Percentiles rank a stretch among this genome's conserved stretches.
phyloP scores from a whole-genome alignment of 2,888 invertebrate species.

The Cheilosia scutellata region DNA sequence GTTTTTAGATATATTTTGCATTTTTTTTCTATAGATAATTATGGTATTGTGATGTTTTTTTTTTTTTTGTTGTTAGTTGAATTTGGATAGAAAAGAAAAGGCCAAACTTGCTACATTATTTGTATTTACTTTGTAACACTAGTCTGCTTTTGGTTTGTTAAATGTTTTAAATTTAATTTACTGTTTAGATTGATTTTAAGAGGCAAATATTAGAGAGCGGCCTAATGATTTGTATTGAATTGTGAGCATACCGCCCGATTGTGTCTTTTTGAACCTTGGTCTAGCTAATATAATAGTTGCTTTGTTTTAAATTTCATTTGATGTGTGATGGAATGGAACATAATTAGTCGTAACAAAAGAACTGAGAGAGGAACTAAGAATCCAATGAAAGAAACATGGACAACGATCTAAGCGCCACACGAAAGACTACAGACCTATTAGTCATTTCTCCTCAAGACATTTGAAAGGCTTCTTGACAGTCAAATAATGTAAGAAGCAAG shows the following conservation, averaged over 20 bases:
- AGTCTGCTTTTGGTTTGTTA: constrained; percentile 78
- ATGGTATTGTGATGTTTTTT: constrained; percentile 70
- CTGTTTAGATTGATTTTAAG: constrained; percentile 26
- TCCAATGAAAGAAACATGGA: no score
- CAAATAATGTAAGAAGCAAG: no score
- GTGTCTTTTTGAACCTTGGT: not conserved
- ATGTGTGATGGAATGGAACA: not conserved
- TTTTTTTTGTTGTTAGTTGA: constrained; percentile 76
- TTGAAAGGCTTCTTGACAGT: no score
- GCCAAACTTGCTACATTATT: constrained; percentile 25
- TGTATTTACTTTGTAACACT: constrained; percentile 76
- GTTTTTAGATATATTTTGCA: constrained; percentile 1
- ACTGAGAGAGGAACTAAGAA: no score
- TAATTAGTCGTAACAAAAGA: not conserved
- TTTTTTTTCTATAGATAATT: not conserved
- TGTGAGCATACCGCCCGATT: not conserved
- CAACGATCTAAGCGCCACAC: no score
- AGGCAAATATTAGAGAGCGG: not conserved
- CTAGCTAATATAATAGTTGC: not conserved
- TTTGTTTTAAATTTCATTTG: not conserved
- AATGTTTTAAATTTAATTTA: constrained; percentile 74
- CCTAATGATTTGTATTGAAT: not conserved
- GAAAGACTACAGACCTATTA: no score
- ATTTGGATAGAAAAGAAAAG: constrained; percentile 20
- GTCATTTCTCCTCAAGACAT: no score